phyloP scores from a whole-genome alignment of 2,797 vertebrate species.

The Tapera naevia region DNA sequence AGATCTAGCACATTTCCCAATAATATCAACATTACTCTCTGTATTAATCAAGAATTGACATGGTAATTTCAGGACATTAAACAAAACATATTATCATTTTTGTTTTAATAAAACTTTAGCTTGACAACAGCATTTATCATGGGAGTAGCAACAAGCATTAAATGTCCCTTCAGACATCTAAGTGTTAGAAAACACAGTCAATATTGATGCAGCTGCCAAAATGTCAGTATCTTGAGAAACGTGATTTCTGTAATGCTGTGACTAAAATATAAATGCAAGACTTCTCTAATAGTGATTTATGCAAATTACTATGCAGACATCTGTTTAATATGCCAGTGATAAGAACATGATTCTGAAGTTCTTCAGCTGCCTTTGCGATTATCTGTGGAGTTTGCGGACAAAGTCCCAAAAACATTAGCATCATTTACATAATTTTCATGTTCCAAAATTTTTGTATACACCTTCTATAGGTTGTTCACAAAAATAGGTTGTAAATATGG shows the following conservation, averaged over 20 bases:
- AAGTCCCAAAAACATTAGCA: background rate
- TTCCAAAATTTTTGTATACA: background rate
- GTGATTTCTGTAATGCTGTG: background rate
- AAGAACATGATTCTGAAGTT: background rate
- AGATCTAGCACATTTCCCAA: background rate
- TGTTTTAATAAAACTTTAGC: background rate
- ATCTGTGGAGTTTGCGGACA: background rate
- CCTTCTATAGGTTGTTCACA: background rate
- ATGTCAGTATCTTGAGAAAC: background rate
- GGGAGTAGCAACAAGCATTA: background rate
- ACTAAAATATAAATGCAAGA: constrained; percentile 24
- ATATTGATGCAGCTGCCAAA: constrained; percentile 33
- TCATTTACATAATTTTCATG: background rate
- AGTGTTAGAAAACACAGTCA: constrained; percentile 8
- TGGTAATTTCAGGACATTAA: background rate
- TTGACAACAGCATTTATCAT: background rate
- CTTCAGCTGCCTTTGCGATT: constrained; percentile 1
- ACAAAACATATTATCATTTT: background rate
- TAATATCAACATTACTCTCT: background rate
- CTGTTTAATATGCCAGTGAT: background rate
- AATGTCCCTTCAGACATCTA: constrained; percentile 12
- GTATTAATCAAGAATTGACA: background rate
- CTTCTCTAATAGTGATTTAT: constrained; percentile 3
- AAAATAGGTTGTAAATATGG: background rate
- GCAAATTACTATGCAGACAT: constrained; percentile 8